phyloP scores from a whole-genome alignment of 2,888 invertebrate genomes.

The Eucera pruinosa region DNA sequence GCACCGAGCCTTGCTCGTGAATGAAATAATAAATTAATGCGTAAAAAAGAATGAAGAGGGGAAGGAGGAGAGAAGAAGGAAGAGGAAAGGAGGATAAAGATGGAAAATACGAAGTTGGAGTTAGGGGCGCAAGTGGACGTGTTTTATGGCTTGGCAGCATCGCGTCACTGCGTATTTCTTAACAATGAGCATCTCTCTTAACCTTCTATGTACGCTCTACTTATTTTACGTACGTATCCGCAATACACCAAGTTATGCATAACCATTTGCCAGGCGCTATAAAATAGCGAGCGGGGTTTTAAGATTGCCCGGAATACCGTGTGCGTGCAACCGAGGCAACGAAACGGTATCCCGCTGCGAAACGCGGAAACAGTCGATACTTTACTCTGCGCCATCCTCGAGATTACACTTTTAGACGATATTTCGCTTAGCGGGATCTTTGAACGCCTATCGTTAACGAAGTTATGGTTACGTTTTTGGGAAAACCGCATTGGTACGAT shows the following conservation, averaged over 20 bases:
- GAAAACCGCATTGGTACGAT: too few species aligned
- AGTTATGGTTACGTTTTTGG: too few species aligned
- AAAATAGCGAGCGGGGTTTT: slow-evolving; percentile 57
- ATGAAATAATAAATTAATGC: slow-evolving; percentile 77
- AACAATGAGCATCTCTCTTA: slow-evolving; percentile 66
- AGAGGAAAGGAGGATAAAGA: slow-evolving; percentile 9
- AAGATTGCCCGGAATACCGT: slow-evolving; percentile 45
- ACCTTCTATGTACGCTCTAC: slow-evolving; percentile 63
- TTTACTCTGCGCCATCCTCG: too few species aligned
- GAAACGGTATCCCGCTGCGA: too few species aligned
- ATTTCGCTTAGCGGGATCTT: too few species aligned
- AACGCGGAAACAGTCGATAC: too few species aligned
- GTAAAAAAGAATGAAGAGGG: slow-evolving; percentile 52
- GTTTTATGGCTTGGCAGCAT: slow-evolving; percentile 77
- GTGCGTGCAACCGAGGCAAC: slow-evolving; percentile 2
- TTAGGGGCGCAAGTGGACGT: slow-evolving; percentile 67
- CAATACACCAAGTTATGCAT: slow-evolving; percentile 67
- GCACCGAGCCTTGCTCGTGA: slow-evolving; percentile 16
- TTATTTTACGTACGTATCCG: slow-evolving; percentile 68
- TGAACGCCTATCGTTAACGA: too few species aligned
- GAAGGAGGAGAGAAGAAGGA: neutral
- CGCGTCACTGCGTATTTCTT: slow-evolving; percentile 68
- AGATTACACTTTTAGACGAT: too few species aligned
- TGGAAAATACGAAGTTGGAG: slow-evolving; percentile 56
- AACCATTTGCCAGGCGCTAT: slow-evolving; percentile 59